These are phyloP conservation scores for Lumbricus terrestris DNA, from an alignment of 2,888 invertebrate species.

Conservation along the genomic window DNA sequence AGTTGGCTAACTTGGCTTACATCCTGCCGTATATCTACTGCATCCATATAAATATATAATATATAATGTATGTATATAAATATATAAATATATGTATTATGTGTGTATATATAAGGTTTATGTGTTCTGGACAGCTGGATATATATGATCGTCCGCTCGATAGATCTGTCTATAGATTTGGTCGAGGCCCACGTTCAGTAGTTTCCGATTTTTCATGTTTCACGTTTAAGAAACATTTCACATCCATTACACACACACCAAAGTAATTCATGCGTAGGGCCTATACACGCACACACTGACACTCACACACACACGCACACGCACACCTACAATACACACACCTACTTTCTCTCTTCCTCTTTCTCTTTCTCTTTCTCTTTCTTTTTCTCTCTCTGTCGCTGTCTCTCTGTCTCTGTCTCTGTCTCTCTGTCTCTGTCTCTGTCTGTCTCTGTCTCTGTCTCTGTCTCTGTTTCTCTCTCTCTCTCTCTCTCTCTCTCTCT, in stretches of 20 bases:
- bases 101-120: not conserved
- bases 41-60: not conserved
- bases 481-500: too few species aligned
- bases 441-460: too few species aligned
- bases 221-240: constrained; percentile 3
- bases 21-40: not conserved
- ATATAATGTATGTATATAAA: not conserved
- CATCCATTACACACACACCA: not conserved
- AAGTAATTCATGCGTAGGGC: not conserved
- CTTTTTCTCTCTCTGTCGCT: too few species aligned
- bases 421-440: too few species aligned
- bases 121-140: not conserved
- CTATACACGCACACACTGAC: too few species aligned
- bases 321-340: too few species aligned
- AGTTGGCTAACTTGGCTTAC: not conserved
- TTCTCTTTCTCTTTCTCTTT: too few species aligned
- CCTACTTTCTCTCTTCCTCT: too few species aligned
- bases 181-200: not conserved
- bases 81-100: not conserved
- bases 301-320: too few species aligned
- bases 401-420: too few species aligned
- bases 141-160: not conserved
- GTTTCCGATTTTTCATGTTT: constrained; percentile 3
- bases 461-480: too few species aligned
- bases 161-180: not conserved